Evolutionary conservation across 1,140 invertebrate species (phyloP).

Genomic region (Rhopalosiphum maidis): DNA sequence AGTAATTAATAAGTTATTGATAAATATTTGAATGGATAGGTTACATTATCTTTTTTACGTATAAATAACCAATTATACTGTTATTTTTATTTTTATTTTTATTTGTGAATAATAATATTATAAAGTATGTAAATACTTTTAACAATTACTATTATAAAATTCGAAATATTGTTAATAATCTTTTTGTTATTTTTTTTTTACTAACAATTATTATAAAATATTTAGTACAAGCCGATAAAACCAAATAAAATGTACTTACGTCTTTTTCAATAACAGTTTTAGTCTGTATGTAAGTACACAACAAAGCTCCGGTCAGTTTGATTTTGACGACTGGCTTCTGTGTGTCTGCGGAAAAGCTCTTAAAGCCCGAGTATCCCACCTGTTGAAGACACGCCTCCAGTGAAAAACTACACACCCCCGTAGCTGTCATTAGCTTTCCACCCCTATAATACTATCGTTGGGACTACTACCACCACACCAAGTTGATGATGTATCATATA

Average conservation of each 20-base stretch:
- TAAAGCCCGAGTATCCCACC: slow-evolving; percentile 46
- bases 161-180: background rate
- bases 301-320: slow-evolving; percentile 48
- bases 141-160: background rate
- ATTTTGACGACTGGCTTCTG: slow-evolving; percentile 51
- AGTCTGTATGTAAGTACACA: slow-evolving; percentile 17
- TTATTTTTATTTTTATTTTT: background rate
- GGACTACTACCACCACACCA: background rate
- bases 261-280: slow-evolving; percentile 37
- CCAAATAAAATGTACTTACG: slow-evolving; percentile 36
- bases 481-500: background rate
- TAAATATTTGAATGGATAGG: background rate
- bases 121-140: background rate
- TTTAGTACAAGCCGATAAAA: background rate
- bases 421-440: slow-evolving; percentile 45
- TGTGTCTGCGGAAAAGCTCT: slow-evolving; percentile 52
- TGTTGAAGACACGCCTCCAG: slow-evolving; percentile 54
- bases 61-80: background rate
- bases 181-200: background rate
- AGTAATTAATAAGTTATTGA: background rate
- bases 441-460: slow-evolving; percentile 1
- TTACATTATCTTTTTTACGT: background rate
- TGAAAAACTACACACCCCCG: slow-evolving; percentile 23
- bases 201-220: background rate
- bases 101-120: background rate